phyloP scores from a whole-genome alignment of 2,888 invertebrate genomes.

The Podotricha telesiphe region DNA sequence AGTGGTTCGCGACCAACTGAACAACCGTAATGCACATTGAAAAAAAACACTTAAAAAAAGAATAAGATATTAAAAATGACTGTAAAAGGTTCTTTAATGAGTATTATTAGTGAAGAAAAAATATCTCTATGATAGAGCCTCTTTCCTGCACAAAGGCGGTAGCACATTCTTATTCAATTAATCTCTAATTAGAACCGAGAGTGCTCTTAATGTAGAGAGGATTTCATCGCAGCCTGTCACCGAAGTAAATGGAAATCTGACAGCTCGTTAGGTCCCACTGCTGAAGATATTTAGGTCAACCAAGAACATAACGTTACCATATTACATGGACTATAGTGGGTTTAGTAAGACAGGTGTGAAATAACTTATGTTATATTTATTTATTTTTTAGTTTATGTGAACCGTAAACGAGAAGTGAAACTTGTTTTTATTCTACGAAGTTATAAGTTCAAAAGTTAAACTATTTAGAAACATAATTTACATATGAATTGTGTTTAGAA shows the following conservation, averaged over 20 bases:
- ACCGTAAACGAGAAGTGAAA: too few relatives aligned
- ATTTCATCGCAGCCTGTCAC: constrained; percentile 74
- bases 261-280: constrained; percentile 57
- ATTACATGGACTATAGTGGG: constrained; percentile 1
- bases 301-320: constrained; percentile 13
- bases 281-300: constrained; percentile 64
- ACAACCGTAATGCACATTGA: constrained; percentile 25
- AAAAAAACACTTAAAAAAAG: constrained; percentile 12
- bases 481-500: too few relatives aligned
- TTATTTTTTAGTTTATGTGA: background rate
- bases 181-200: constrained; percentile 79
- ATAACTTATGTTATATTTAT: background rate
- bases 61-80: background rate
- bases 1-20: constrained; percentile 74
- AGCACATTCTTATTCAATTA: constrained; percentile 77
- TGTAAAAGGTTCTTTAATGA: background rate
- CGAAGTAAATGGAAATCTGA: constrained; percentile 76
- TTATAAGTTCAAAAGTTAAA: too few relatives aligned
- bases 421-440: too few relatives aligned
- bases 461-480: too few relatives aligned
- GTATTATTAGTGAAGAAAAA: background rate
- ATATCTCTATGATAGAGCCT: constrained; percentile 1
- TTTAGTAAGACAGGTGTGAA: background rate
- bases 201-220: constrained; percentile 79
- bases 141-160: constrained; percentile 40